These are phyloP conservation scores for Ptyas mucosa DNA, from an alignment of 2,113 vertebrate species.

Conservation along the genomic window DNA sequence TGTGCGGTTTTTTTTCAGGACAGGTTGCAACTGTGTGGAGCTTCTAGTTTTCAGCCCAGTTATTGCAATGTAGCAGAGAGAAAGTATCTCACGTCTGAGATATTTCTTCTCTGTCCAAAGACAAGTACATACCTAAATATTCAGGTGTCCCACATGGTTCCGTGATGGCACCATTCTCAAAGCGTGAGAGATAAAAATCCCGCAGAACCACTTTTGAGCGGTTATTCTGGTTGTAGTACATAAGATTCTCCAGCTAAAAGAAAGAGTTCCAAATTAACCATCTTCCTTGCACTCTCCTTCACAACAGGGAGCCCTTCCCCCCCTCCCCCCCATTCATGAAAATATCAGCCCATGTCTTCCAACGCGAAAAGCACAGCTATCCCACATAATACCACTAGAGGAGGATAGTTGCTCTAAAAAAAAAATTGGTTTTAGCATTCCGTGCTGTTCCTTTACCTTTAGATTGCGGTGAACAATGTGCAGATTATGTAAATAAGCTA, in stretches of 20 bases:
- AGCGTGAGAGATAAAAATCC: slow-evolving; percentile 82
- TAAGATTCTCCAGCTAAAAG: slow-evolving; percentile 80
- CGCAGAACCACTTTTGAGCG: slow-evolving; percentile 83
- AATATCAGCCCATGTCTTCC: neutral
- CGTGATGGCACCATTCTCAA: slow-evolving; percentile 81
- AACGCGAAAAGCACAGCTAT: neutral
- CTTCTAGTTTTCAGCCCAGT: neutral
- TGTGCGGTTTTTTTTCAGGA: neutral
- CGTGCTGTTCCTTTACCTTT: slow-evolving; percentile 64
- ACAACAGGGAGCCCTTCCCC: neutral
- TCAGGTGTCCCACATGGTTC: slow-evolving; percentile 85
- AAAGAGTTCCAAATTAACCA: neutral
- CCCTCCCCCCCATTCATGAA: neutral
- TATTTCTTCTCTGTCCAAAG: neutral
- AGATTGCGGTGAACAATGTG: slow-evolving; percentile 83
- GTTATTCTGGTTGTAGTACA: slow-evolving; percentile 85
- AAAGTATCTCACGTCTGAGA: neutral
- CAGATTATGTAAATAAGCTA: slow-evolving; percentile 80
- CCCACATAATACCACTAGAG: neutral
- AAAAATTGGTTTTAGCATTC: neutral
- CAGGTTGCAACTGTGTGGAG: neutral
- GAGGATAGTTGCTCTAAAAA: neutral
- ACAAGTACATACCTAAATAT: slow-evolving; percentile 71
- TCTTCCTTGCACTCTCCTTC: too few species aligned
- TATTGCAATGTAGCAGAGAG: neutral